These are phyloP conservation scores for Temnothorax rugatulus DNA, from an alignment of 2,888 invertebrate species.

Conservation along the genomic window DNA sequence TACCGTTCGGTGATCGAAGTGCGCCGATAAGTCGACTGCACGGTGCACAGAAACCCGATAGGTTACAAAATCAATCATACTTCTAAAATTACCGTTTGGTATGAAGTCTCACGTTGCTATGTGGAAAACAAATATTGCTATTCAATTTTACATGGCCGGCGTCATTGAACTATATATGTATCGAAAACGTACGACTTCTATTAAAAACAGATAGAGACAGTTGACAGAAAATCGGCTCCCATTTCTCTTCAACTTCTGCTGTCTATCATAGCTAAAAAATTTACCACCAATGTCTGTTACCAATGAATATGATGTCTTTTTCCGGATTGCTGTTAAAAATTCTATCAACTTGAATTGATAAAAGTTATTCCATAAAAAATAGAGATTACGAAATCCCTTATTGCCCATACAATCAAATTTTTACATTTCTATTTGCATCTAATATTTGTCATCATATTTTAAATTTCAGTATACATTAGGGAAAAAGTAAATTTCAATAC, in stretches of 20 bases:
- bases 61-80: constrained; percentile 54
- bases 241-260: constrained; percentile 6
- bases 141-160: constrained; percentile 26
- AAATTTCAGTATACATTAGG: neutral
- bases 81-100: constrained; percentile 48
- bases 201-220: constrained; percentile 22
- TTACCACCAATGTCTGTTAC: constrained; percentile 3
- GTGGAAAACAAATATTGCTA: constrained; percentile 48
- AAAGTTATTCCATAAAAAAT: constrained; percentile 6
- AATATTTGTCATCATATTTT: constrained; percentile 3
- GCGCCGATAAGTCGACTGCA: constrained; percentile 60
- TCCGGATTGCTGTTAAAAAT: neutral
- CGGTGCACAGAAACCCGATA: constrained; percentile 34
- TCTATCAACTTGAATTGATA: neutral
- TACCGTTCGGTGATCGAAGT: constrained; percentile 59
- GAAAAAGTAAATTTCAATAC: neutral
- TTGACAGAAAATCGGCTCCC: neutral
- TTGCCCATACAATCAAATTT: neutral
- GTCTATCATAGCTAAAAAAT: constrained; percentile 22
- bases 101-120: constrained; percentile 49
- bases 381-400: neutral
- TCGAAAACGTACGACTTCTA: constrained; percentile 31
- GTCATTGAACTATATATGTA: constrained; percentile 18
- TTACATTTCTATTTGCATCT: neutral
- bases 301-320: neutral